Evolutionary conservation across 2,113 vertebrate genomes (phyloP), one percentile per base, ranked within the genome.

Genomic region (Agapornis roseicollis): DNA sequence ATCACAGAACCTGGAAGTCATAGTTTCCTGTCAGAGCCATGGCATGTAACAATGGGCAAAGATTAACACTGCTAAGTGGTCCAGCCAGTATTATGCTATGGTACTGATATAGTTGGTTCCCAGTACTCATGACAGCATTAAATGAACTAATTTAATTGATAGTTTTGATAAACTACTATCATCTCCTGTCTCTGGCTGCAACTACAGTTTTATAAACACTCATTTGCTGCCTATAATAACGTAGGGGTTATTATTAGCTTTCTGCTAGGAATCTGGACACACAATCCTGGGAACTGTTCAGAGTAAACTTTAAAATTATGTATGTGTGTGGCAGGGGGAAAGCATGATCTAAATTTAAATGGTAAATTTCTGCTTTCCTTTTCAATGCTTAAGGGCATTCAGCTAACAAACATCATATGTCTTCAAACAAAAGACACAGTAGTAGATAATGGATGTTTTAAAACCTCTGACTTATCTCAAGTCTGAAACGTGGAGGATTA

Each of bases 271-370:
- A 96, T 93, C 65, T 78, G 83, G 80, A 89, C 77, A 39, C 17
- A 23, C 20, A 68, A 90, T 84, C 93, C 86, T 94, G 90, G 92
- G 88, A 96, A 93, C 31, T 12, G 49, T 35, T 88, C 61, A 81
- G 90, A 90, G 65, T 84, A 72, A 90, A 92, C 65, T 88, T 93
- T 44, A 86, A 86, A 86, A 93, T 90, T 58, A 31, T 80, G 66
- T 55, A 35, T 77, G 70, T 68, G 56, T 93, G 88, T 80, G 91
- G 64, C 53, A 44, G 28, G 68, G 8, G 15, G 14, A 17, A 84
- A 90, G 56, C 65, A 89, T 23, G 73, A 49, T 91, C 93, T 94
- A 93, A 95, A 96, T 93, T 80, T 95, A 95, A 94, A 84, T 69
- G n/a, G 72, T 66, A 58, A 92, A 95, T 55, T 95, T 93, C 80